phyloP scores from a whole-genome alignment of 2,888 invertebrate genomes.

The Sialis fuliginosa region DNA sequence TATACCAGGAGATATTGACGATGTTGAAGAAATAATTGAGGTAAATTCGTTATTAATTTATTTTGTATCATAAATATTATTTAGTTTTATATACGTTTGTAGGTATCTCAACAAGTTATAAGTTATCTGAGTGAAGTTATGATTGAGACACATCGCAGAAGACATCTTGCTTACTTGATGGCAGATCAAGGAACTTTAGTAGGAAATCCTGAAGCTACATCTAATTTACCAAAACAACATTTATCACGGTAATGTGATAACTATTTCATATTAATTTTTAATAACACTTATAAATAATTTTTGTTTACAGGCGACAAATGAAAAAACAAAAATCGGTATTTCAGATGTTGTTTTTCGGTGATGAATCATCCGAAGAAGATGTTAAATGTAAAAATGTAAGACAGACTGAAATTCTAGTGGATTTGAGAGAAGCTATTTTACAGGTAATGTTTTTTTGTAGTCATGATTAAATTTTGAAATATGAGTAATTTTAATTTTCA shows the following conservation, averaged over 20 bases:
- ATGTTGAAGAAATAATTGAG: conserved; percentile 73
- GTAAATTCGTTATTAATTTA: conserved; percentile 28
- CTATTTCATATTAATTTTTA: neutral
- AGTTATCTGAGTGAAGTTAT: conserved; percentile 69
- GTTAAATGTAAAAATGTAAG: conserved; percentile 90
- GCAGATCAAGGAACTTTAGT: conserved; percentile 89
- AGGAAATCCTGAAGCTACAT: conserved; percentile 73
- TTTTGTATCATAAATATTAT: neutral
- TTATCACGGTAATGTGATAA: conserved; percentile 39
- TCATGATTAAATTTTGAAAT: conserved; percentile 2
- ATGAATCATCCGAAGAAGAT: conserved; percentile 60
- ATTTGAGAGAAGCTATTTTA: conserved; percentile 86
- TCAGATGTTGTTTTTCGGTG: conserved; percentile 73
- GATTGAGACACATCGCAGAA: conserved; percentile 74
- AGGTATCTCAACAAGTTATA: conserved; percentile 56
- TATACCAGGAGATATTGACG: conserved; percentile 85
- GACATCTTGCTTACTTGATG: conserved; percentile 91
- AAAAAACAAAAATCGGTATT: conserved; percentile 82
- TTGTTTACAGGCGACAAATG: conserved; percentile 54
- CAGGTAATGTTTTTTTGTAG: conserved; percentile 35
- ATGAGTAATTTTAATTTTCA: conserved; percentile 4
- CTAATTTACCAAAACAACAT: conserved; percentile 88
- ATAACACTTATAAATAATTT: conserved; percentile 7
- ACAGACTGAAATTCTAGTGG: conserved; percentile 97
- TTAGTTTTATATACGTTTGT: conserved; percentile 9